Evolutionary conservation across 2,888 invertebrate genomes (phyloP).

Genomic region (Papilio demoleus): DNA sequence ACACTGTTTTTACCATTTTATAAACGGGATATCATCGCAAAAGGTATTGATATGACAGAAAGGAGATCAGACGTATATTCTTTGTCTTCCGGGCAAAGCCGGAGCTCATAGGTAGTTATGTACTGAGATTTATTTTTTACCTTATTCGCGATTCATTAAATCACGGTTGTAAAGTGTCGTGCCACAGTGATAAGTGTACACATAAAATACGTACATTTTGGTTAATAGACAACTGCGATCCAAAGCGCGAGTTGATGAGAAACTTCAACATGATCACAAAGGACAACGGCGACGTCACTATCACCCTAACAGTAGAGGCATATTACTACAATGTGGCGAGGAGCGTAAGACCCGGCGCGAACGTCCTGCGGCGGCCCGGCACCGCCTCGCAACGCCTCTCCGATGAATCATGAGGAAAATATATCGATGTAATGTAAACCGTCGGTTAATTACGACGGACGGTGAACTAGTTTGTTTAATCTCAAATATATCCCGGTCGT

Average conservation of each 20-base stretch:
- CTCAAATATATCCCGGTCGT: constrained; percentile 55
- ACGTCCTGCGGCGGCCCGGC: constrained; percentile 38
- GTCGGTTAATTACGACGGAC: constrained; percentile 68
- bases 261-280: constrained; percentile 35
- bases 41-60: no score
- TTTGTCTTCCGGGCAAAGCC: no score
- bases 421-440: constrained; percentile 62
- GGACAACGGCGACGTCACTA: constrained; percentile 43
- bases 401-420: constrained; percentile 76
- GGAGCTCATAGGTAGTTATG: no score
- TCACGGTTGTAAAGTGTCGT: not conserved
- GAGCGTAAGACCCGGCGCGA: constrained; percentile 42
- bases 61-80: no score
- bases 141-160: not conserved
- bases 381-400: constrained; percentile 48
- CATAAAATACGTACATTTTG: constrained; percentile 34
- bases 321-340: constrained; percentile 24
- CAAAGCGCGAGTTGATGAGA: constrained; percentile 34
- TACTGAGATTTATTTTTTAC: no score
- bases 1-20: no score
- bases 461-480: constrained; percentile 62
- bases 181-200: not conserved
- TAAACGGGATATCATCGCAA: no score
- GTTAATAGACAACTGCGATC: constrained; percentile 38
- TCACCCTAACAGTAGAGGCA: constrained; percentile 56